Evolutionary conservation across 2,113 vertebrate genomes (phyloP).

Genomic region (Gila orcuttii): DNA sequence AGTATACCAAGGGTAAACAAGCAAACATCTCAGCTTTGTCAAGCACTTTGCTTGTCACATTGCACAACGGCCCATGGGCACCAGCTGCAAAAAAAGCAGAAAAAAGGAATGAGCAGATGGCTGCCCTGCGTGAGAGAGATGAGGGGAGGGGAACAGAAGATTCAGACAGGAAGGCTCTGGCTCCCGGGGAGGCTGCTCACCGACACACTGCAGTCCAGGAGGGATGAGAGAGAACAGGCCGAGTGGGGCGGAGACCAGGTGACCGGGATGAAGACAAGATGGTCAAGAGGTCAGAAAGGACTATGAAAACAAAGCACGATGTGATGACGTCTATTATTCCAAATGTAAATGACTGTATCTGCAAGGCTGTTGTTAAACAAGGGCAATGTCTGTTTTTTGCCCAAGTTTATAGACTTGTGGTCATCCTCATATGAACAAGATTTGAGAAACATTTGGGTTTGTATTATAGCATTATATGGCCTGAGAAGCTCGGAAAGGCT

Average conservation of each 20-base stretch:
- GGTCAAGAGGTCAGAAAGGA: conserved; percentile 2
- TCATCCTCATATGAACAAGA: background rate
- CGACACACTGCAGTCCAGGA: conserved; percentile 6
- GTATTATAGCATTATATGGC: background rate
- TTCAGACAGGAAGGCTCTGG: conserved; percentile 32
- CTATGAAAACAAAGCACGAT: background rate
- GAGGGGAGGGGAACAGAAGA: conserved; percentile 19
- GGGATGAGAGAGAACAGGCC: conserved; percentile 14
- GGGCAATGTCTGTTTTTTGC: background rate
- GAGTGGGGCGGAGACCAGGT: background rate
- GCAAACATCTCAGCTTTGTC: conserved; percentile 38
- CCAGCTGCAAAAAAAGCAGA: conserved; percentile 19
- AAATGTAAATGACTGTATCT: background rate
- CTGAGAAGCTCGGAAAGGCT: background rate
- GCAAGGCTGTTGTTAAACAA: background rate
- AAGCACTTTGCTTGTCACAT: conserved; percentile 33
- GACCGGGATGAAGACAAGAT: background rate
- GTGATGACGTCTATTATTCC: background rate
- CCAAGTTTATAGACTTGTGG: background rate
- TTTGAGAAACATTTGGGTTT: conserved; percentile 7
- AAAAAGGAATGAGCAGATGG: conserved; percentile 57
- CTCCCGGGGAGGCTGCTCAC: conserved; percentile 31
- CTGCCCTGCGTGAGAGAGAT: conserved; percentile 45
- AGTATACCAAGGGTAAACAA: conserved; percentile 31
- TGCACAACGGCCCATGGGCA: conserved; percentile 29